These are phyloP conservation scores for Saturnia japonica DNA, from an alignment of 2,888 invertebrate genomes.

Conservation along the genomic window DNA sequence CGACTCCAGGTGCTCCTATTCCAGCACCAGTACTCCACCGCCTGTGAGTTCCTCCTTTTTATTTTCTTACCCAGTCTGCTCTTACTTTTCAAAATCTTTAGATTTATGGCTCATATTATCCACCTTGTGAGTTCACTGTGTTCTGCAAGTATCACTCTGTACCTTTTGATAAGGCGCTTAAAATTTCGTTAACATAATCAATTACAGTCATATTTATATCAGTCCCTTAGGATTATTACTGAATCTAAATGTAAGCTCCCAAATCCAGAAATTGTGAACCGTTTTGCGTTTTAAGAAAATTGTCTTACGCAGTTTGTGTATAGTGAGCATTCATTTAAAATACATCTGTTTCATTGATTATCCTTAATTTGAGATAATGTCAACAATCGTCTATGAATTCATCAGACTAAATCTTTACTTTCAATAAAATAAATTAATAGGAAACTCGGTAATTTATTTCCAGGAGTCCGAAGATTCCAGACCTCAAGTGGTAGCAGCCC, in stretches of 20 bases:
- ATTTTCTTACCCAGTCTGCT: not conserved
- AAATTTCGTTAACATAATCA: not conserved
- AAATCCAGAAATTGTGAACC: too few species aligned
- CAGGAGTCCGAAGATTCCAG: constrained; percentile 73
- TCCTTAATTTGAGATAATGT: too few species aligned
- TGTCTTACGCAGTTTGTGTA: too few species aligned
- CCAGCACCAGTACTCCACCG: constrained; percentile 89
- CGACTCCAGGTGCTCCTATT: constrained; percentile 90
- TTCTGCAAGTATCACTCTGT: not conserved
- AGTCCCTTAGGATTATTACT: too few species aligned
- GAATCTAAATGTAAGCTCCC: too few species aligned
- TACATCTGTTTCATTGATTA: too few species aligned
- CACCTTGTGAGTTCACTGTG: too few species aligned
- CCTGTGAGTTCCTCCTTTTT: constrained; percentile 45
- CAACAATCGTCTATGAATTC: not conserved
- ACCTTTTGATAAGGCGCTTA: not conserved
- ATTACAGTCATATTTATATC: too few species aligned
- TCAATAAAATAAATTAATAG: not conserved
- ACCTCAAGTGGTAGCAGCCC: constrained; percentile 90
- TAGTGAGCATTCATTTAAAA: too few species aligned
- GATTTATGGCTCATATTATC: too few species aligned
- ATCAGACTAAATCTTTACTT: not conserved
- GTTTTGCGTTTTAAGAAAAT: too few species aligned
- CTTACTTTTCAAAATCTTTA: too few species aligned
- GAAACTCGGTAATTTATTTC: constrained; percentile 6